Evolutionary conservation across 2,888 invertebrate genomes (phyloP), one percentile per base, ranked within the genome.

Genomic region (Tetramorium bicarinatum): DNA sequence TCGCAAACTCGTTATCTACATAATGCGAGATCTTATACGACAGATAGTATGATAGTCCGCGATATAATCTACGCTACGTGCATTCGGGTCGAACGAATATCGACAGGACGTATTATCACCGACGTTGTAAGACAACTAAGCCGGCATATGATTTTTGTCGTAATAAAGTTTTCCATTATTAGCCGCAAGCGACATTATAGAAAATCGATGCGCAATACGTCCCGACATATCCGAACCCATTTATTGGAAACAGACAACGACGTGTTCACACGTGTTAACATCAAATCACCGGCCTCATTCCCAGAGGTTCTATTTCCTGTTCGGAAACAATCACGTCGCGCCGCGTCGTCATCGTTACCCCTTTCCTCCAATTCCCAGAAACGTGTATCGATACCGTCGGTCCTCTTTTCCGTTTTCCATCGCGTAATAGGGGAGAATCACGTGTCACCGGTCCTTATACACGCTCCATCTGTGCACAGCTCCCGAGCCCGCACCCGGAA

Each of bases 391-490:
- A 72, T 80, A 80, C 47, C 71, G 56, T 4, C 18, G 44, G 44
- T 71, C 18, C 79, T 61, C 79, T 80, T 80, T 80, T 71, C 79
- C 79, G 79, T 80, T 80, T 80, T 80, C 59, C 59, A 80, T 71
- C 79, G 47, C 59, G 72, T 80, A 80, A 80, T 72, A 59, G 79
- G 49, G 34, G 77, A 75, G 71, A 85, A 88, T 80, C 75, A 76
- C 71, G 76, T 77, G 69, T 80, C 82, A 84, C 41, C 80, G 49
- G 77, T 74, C 61, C 56, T 85, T 79, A 83, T n/a, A 80, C 72
- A 85, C 54, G 80, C 67, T 41, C 61, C 74, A 61, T 67, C 85
- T 80, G 85, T 67, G 85, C 85, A 25, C 80, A 80, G 72, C 67
- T 54, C 67, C 80, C 80, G 71, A 54, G 72, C 59, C 79, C 47